Evolutionary conservation across 2,888 invertebrate genomes (phyloP).

Genomic region (Agrotis exclamationis): DNA sequence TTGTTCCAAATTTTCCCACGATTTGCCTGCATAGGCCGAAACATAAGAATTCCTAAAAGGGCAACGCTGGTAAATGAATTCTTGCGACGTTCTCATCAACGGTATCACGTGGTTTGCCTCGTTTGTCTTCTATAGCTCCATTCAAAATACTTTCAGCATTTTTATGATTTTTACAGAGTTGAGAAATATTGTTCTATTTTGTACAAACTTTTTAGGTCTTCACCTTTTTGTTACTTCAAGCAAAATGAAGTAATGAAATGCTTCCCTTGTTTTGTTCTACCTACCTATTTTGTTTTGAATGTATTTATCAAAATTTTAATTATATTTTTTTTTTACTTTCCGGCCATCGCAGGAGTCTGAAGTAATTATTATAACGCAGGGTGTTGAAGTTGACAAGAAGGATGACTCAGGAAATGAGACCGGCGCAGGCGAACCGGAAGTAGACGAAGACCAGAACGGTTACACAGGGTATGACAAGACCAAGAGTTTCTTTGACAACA

Average conservation of each 20-base stretch:
- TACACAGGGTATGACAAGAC: constrained; percentile 97
- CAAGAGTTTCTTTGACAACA: constrained; percentile 99
- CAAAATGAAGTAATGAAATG: background rate
- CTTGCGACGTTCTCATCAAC: background rate
- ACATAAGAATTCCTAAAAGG: background rate
- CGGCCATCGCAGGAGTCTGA: constrained; percentile 60
- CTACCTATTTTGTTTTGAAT: constrained; percentile 25
- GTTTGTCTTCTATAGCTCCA: too few relatives aligned
- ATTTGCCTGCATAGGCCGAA: background rate
- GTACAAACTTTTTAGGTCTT: background rate
- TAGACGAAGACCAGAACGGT: constrained; percentile 93
- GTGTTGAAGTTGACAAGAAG: constrained; percentile 94
- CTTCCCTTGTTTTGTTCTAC: background rate
- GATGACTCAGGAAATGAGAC: constrained; percentile 98
- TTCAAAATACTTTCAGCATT: constrained; percentile 8
- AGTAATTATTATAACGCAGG: constrained; percentile 78
- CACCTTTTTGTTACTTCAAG: constrained; percentile 1
- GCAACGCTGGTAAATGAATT: background rate
- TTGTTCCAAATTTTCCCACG: background rate
- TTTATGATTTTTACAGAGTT: background rate
- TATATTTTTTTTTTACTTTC: constrained; percentile 47
- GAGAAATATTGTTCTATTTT: background rate
- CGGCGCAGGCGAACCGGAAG: constrained; percentile 95
- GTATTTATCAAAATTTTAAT: constrained; percentile 24
- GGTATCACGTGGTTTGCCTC: too few relatives aligned